Evolutionary conservation across 2,888 invertebrate genomes (phyloP).

Genomic region (Chouioia cunea): DNA sequence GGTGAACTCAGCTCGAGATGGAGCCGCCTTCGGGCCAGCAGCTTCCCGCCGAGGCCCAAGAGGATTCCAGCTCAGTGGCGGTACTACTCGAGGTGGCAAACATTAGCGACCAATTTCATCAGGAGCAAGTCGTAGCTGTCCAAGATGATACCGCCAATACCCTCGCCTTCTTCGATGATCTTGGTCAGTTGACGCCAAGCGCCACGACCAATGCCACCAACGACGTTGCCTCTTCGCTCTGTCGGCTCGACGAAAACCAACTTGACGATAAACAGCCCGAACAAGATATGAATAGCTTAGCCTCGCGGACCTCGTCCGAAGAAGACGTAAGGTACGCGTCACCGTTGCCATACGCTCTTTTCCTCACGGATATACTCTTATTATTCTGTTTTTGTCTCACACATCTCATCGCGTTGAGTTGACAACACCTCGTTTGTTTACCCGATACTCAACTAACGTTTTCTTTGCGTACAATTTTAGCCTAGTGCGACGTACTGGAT

Average conservation of each 20-base stretch:
- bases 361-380: background rate
- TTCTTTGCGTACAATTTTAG: too few relatives aligned
- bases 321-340: constrained; percentile 30
- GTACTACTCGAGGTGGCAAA: background rate
- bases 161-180: constrained; percentile 32
- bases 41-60: constrained; percentile 53
- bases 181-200: constrained; percentile 15
- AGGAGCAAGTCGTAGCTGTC: background rate
- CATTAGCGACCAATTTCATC: constrained; percentile 1
- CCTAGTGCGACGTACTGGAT: too few relatives aligned
- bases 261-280: too few relatives aligned
- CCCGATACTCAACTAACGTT: too few relatives aligned
- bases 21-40: constrained; percentile 59
- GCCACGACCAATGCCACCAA: background rate
- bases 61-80: constrained; percentile 57
- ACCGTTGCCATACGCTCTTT: too few relatives aligned
- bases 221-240: background rate
- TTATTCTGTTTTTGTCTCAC: constrained; percentile 1
- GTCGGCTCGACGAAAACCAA: constrained; percentile 4
- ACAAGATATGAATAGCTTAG: constrained; percentile 29
- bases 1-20: constrained; percentile 57
- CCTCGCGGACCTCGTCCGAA: constrained; percentile 10
- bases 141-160: background rate
- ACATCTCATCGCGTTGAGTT: background rate
- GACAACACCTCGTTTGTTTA: too few relatives aligned